Evolutionary conservation across 2,797 vertebrate genomes (phyloP), one percentile per base, ranked within the genome.

Genomic region (Pipistrellus kuhlii): DNA sequence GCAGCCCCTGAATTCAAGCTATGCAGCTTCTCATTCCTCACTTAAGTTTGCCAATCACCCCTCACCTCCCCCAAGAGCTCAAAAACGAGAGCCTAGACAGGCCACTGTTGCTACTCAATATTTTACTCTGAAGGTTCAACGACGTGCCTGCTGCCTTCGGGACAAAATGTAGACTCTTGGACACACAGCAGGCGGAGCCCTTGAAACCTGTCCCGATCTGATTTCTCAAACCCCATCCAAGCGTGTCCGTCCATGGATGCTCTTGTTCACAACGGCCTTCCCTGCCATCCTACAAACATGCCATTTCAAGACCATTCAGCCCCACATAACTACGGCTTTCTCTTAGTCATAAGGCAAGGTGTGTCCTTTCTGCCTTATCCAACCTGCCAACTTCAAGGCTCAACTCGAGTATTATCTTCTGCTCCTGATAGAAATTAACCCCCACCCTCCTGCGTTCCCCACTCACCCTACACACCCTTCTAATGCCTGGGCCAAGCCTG

Each of bases 341-440:
- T 44, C 75, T 89, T 55, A 78, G 89, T 38, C 30, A 86, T 27
- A 44, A 1, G 6, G 9, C 59, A 35, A 76, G 41, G 11, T 81
- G 85, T 48, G 57, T 32, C 38, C 27, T 86, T 73, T 85, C 68
- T 77, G 69, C 68, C 72, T 83, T 87, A 87, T 64, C n/a, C 55
- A 76, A 41, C 38, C 10, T 53, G 81, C 30, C 68, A 76, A 25
- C 25, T 68, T 68, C 5, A 83, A 92, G 59, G 66, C 32, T 90
- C 73, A 84, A 51, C 46, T 64, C 48, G 38, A 30, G 38, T 41
- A 73, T 18, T 30, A 57, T 44, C 69, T 78, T 32, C 57, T 78
- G 25, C 35, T 66, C 25, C 53, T 23, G 44, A 38, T 3, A 44
- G 69, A 71, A 93, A 73, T 30, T 11, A 85, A 69, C 46, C 27